Evolutionary conservation across 2,888 invertebrate genomes (phyloP), one percentile per base, ranked within the genome.

Genomic region (Spodoptera picta): DNA sequence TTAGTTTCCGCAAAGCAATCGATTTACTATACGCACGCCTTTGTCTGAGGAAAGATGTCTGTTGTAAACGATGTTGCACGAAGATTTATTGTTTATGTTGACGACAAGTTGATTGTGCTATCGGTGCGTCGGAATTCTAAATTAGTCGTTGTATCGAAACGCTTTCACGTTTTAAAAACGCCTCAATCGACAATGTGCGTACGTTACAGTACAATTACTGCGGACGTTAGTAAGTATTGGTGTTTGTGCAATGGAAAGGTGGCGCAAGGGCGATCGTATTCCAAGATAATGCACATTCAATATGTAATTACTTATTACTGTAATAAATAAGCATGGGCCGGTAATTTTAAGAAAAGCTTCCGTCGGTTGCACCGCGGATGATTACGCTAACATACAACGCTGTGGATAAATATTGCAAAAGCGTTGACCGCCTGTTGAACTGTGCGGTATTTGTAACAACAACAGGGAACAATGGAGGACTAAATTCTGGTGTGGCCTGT

Each of bases 391-490:
- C 71, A 70, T 76, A 73, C 66, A 63, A 65, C 71, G 77, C 74
- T 83, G 81, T 85, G 82, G 80, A 81, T 88, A 87, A 89, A 90
- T 87, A 91, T 87, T 86, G 81, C 84, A 79, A 85, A 83, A 86
- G 67, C 83, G 65, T 76, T 83, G 80, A 82, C 81, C 65, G 79
- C 65, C 75, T 69, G 53, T 55, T 74, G 80, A 81, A 81, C 80
- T 70, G 74, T 67, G 72, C 74, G 74, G 53, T 80, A 81, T 80
- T 69, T 82, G 81, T 83, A 83, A 83, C 83, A 86, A 87, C 80
- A 79, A 66, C 65, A 76, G 72, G 82, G 75, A 85, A 89, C 88
- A 90, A 89, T 88, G 79, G 83, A 75, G 58, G 65, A 67, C 71
- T 67, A 65, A 61, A 75, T 72, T 78, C 63, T 74, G 68, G 45